These are phyloP conservation scores for Paradoxurus hermaphroditus DNA, from an alignment of 2,113 vertebrate species.

Conservation along the genomic window DNA sequence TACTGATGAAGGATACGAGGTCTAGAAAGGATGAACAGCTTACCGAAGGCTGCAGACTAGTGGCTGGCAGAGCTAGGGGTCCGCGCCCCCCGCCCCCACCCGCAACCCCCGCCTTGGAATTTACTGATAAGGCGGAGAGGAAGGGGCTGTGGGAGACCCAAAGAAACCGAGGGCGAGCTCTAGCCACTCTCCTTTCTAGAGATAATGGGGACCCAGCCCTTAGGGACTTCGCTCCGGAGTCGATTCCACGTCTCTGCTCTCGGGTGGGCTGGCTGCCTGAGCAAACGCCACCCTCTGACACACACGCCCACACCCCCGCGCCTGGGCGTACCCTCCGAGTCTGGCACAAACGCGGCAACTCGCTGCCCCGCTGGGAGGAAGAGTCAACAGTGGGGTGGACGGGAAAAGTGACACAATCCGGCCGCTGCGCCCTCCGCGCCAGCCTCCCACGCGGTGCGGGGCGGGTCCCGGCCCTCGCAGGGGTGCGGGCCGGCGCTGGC, in stretches of 20 bases:
- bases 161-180: neutral
- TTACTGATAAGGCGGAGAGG: neutral
- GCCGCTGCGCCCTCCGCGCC: slow-evolving; percentile 26
- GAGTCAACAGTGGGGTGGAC: slow-evolving; percentile 33
- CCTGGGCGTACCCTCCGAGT: slow-evolving; percentile 39
- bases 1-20: neutral
- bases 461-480: neutral
- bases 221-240: neutral
- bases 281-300: neutral
- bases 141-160: neutral
- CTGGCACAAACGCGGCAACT: neutral
- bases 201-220: neutral
- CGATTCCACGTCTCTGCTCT: neutral
- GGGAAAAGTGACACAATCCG: slow-evolving; percentile 64
- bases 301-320: neutral
- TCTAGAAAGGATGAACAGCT: neutral
- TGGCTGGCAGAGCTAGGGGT: neutral
- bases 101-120: neutral
- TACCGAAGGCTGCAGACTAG: neutral
- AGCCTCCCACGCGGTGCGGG: slow-evolving; percentile 61
- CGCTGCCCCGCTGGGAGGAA: slow-evolving; percentile 34
- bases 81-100: rapidly evolving
- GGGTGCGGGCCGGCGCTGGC: neutral
- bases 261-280: neutral
- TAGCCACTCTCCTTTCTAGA: neutral